Conservation (phyloP, 2,888 invertebrate species). For the Diplazon laetatorius region DNA sequence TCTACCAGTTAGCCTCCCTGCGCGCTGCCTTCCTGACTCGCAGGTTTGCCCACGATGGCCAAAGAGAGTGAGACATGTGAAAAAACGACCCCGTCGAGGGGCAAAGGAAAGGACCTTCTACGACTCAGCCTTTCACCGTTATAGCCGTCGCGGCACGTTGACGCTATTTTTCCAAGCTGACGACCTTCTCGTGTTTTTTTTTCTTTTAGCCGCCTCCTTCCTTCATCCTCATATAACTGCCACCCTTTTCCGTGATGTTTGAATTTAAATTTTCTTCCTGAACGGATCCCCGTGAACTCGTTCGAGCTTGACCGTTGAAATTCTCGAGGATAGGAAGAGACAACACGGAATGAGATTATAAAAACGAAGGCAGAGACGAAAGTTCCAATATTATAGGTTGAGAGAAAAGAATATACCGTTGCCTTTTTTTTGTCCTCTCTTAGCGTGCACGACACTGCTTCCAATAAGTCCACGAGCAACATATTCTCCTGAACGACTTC, state of each 20-base stretch:
- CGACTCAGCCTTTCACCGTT: constrained; percentile 8
- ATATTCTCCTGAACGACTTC: constrained; percentile 4
- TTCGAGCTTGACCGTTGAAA: constrained; percentile 48
- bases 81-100: constrained; percentile 12
- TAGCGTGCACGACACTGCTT: neutral
- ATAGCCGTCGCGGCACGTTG: constrained; percentile 5
- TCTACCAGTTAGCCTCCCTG: constrained; percentile 44
- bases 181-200: constrained; percentile 12
- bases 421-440: constrained; percentile 11
- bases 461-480: neutral
- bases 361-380: constrained; percentile 9
- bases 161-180: constrained; percentile 43
- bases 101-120: constrained; percentile 14
- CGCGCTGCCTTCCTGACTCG: constrained; percentile 47
- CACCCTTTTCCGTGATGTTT: constrained; percentile 43
- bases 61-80: constrained; percentile 23
- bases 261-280: constrained; percentile 55
- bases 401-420: constrained; percentile 19
- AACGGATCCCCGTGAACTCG: constrained; percentile 18
- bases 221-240: constrained; percentile 34
- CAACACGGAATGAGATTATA: constrained; percentile 22
- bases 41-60: constrained; percentile 24
- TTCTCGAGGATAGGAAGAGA: constrained; percentile 7
- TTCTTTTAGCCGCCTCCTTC: too few relatives aligned
- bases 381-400: constrained; percentile 34